phyloP scores from a whole-genome alignment of 2,888 invertebrate genomes.

The Platerodrilus igneus region DNA sequence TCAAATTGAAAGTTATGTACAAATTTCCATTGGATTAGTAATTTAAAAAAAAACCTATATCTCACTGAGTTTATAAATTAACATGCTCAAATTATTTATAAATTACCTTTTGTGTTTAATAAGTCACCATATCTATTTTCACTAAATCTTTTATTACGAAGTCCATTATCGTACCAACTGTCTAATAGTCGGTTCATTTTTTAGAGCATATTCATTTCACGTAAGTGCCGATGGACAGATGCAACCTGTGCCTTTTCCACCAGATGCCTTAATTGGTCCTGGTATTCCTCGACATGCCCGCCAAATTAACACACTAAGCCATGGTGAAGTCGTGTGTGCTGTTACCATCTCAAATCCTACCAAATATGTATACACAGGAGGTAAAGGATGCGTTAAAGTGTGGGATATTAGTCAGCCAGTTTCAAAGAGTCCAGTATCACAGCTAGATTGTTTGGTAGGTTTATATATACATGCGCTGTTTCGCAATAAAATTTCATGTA shows the following conservation, averaged over 20 bases:
- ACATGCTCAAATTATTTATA: too few relatives aligned
- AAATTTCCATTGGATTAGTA: too few relatives aligned
- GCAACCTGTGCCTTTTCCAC: conserved; percentile 91
- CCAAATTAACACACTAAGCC: conserved; percentile 88
- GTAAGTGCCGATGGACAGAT: conserved; percentile 84
- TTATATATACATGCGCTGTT: too few relatives aligned
- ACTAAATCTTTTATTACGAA: too few relatives aligned
- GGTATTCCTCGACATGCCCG: conserved; percentile 91
- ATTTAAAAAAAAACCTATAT: too few relatives aligned
- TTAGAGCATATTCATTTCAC: conserved; percentile 93
- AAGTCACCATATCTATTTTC: too few relatives aligned
- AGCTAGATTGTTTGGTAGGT: conserved; percentile 84
- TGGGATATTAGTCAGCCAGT: conserved; percentile 93
- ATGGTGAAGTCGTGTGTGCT: conserved; percentile 96
- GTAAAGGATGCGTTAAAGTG: conserved; percentile 95
- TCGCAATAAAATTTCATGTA: too few relatives aligned
- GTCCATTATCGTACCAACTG: too few relatives aligned
- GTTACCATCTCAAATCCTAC: conserved; percentile 93
- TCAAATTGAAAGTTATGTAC: too few relatives aligned
- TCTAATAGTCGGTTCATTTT: too few relatives aligned
- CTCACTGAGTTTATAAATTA: too few relatives aligned
- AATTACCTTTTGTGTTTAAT: too few relatives aligned
- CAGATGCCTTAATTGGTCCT: conserved; percentile 87
- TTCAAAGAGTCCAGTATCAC: conserved; percentile 81
- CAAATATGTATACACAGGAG: conserved; percentile 91